These are phyloP conservation scores for Aurelia sp. DNA, from an alignment of 30 jellyfish, hydroid and myxozoan species.

Conservation along the genomic window DNA sequence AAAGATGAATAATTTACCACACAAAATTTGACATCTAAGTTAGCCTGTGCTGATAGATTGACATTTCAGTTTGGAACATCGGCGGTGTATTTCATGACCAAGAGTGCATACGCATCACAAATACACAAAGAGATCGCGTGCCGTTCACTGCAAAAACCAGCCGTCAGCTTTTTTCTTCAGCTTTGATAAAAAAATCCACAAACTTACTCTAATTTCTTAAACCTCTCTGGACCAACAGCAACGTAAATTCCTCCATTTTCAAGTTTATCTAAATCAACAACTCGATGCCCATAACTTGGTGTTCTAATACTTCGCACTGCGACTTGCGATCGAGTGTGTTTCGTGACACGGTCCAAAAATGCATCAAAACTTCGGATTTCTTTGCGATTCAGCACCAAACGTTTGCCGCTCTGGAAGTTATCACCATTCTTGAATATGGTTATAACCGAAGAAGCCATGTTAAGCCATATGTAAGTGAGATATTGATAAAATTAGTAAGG, in stretches of 20 bases:
- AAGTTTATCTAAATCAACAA: slow-evolving; percentile 63
- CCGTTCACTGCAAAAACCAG: background rate
- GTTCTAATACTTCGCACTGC: slow-evolving; percentile 89
- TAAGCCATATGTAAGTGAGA: background rate
- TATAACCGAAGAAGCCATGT: slow-evolving; percentile 75
- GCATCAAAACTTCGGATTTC: slow-evolving; percentile 85
- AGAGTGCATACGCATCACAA: too few relatives aligned
- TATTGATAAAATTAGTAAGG: slow-evolving; percentile 3
- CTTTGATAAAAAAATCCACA: background rate
- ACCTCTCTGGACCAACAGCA: slow-evolving; percentile 92
- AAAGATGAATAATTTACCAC: too few relatives aligned
- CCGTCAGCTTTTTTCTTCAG: too few relatives aligned
- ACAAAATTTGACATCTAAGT: too few relatives aligned
- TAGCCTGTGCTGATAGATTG: too few relatives aligned
- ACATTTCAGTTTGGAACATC: too few relatives aligned
- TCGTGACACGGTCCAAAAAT: slow-evolving; percentile 87
- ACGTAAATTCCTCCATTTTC: slow-evolving; percentile 94
- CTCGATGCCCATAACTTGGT: slow-evolving; percentile 90
- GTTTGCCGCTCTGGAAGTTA: slow-evolving; percentile 69
- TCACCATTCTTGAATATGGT: slow-evolving; percentile 93
- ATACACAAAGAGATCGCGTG: too few relatives aligned
- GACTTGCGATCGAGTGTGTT: slow-evolving; percentile 77
- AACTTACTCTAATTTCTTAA: slow-evolving; percentile 82
- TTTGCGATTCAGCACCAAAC: slow-evolving; percentile 83
- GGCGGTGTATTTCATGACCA: too few relatives aligned